Base-by-base conservation (phyloP, 2,113 vertebrate genomes). In the Anseranas semipalmata region DNA sequence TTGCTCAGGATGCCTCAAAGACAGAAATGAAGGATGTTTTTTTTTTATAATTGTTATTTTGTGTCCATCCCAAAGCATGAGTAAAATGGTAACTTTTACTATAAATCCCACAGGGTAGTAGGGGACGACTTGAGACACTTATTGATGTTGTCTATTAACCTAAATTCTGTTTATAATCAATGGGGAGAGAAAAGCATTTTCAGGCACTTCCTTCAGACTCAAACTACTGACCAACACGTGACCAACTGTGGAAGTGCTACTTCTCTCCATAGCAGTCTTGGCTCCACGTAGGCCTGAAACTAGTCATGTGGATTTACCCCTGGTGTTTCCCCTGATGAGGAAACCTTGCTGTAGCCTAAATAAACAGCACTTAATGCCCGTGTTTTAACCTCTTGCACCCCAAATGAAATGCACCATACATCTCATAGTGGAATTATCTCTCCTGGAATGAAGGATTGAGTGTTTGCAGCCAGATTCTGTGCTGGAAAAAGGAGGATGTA, bases 251-350 rank as follows among this genome's bases (percentile, higher is more conserved):
- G 63, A 79, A 7, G 18, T 60, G 6, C 30, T 55, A 28, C 11
- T 45, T 59, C 25, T 85, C n/a, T 82, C 46, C 48, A 41, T n/a
- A 70, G 37, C 16, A 56, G 35, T 30, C 59, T 63, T 2, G 3
- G 24, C 10, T 78, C 41, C 20, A 14, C 67, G 0, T 10, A 2
- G 52, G 24, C 18, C 46, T 45, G 25, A 81, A 87, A 53, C 7
- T 32, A 16, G 33, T 7, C 71, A 46, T 8, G 24, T 0, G 0
- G 35, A 25, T 78, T 81, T 71, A 58, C 50, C 9, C 2, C 11
- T 66, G 7, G 18, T 55, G 33, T 17, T 77, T 78, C 43, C 9
- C n/a, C 63, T 55, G 24, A 76, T 32, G 50, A 90, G 27, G 41
- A 85, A 79, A 83, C 8, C 7, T 21, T 12, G 21, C 72, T 27